Evolutionary conservation across 2,888 invertebrate genomes (phyloP).

Genomic region (Cryptus armator): DNA sequence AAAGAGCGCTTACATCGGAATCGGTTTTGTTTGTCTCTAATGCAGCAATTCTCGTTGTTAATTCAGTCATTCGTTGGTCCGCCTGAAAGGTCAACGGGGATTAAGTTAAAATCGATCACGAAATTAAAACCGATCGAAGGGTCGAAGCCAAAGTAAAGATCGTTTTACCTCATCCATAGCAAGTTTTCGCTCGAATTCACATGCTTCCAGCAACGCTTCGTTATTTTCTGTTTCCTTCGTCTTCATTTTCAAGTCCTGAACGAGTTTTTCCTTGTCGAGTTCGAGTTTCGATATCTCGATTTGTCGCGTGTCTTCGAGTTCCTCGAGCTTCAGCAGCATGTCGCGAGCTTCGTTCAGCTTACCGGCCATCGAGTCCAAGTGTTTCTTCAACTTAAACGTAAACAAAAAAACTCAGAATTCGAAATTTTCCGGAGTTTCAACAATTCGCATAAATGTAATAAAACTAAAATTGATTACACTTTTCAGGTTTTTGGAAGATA

Average conservation of each 20-base stretch:
- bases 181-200: slow-evolving; percentile 58
- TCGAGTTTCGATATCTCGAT: slow-evolving; percentile 77
- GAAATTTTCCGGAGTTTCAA: background rate
- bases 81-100: slow-evolving; percentile 32
- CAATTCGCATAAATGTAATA: no score
- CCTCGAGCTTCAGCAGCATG: slow-evolving; percentile 79
- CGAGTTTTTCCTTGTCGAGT: slow-evolving; percentile 75
- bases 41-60: slow-evolving; percentile 50
- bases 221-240: slow-evolving; percentile 53
- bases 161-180: slow-evolving; percentile 71
- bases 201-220: slow-evolving; percentile 64
- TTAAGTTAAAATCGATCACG: background rate
- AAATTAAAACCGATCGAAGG: background rate
- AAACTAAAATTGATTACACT: no score
- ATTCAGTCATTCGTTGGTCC: slow-evolving; percentile 47
- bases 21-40: slow-evolving; percentile 52
- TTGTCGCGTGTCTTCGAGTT: slow-evolving; percentile 77
- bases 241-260: slow-evolving; percentile 71
- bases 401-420: slow-evolving; percentile 1
- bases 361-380: slow-evolving; percentile 78
- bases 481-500: background rate
- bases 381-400: slow-evolving; percentile 75
- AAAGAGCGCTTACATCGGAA: slow-evolving; percentile 43
- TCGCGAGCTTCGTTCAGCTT: slow-evolving; percentile 74
- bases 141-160: background rate